phyloP scores from a whole-genome alignment of 2,113 vertebrate genomes.

The Callionymus lyra region DNA sequence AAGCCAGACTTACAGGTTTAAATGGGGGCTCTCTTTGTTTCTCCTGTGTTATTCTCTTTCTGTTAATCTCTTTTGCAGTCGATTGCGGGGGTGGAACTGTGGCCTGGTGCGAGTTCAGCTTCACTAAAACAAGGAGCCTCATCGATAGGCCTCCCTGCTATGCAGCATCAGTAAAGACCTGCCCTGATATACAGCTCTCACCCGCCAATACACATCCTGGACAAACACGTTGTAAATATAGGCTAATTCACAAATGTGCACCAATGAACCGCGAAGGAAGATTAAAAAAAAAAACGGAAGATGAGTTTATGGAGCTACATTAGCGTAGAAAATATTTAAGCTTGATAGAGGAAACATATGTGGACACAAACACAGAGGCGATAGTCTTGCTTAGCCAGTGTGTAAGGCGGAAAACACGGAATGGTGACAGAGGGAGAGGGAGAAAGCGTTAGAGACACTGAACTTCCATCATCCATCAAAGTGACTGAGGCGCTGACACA shows the following conservation, averaged over 20 bases:
- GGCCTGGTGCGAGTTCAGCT: constrained; percentile 16
- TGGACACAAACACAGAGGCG: neutral
- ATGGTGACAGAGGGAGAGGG: constrained; percentile 14
- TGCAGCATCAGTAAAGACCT: constrained; percentile 3
- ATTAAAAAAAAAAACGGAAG: constrained; percentile 33
- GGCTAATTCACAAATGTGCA: constrained; percentile 1
- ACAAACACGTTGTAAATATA: too few species aligned
- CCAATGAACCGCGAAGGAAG: constrained; percentile 10
- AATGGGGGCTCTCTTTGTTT: neutral
- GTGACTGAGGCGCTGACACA: constrained; percentile 59
- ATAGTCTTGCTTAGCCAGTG: constrained; percentile 16
- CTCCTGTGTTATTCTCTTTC: neutral
- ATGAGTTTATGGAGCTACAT: constrained; percentile 17
- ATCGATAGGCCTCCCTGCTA: constrained; percentile 23
- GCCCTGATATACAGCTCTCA: neutral
- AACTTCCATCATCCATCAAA: constrained; percentile 62
- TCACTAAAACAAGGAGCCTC: constrained; percentile 26
- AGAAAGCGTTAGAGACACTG: constrained; percentile 29
- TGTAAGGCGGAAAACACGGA: constrained; percentile 17
- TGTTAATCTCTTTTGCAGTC: constrained; percentile 8
- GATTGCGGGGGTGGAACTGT: constrained; percentile 6
- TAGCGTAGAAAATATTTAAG: constrained; percentile 21
- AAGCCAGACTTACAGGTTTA: neutral
- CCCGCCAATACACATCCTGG: constrained; percentile 3
- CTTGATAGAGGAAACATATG: neutral